These are phyloP conservation scores for Gandaritis pyraliata DNA, from an alignment of 2,888 invertebrate species.

Conservation along the genomic window DNA sequence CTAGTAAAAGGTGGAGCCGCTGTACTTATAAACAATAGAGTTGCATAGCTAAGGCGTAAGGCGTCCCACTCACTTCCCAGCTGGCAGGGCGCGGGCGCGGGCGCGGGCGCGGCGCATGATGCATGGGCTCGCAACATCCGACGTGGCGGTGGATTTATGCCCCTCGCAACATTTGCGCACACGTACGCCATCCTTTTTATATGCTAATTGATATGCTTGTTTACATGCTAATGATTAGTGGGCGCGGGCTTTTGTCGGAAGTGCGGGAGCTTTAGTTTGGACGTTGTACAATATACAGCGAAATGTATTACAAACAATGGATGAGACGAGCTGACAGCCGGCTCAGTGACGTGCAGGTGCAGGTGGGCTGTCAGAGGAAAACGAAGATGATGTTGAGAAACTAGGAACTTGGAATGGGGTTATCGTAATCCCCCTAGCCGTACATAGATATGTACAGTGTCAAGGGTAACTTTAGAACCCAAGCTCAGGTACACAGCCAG, in stretches of 20 bases:
- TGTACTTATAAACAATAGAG: slow-evolving; percentile 18
- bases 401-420: too few relatives aligned
- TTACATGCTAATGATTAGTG: slow-evolving; percentile 44
- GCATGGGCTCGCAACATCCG: slow-evolving; percentile 45
- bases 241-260: slow-evolving; percentile 24
- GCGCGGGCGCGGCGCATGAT: slow-evolving; percentile 37
- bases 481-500: too few relatives aligned
- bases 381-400: too few relatives aligned
- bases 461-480: too few relatives aligned
- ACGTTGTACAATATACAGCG: too few relatives aligned
- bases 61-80: slow-evolving; percentile 22
- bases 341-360: too few relatives aligned
- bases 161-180: slow-evolving; percentile 44
- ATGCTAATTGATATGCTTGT: slow-evolving; percentile 46
- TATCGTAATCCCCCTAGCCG: too few relatives aligned
- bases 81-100: slow-evolving; percentile 17
- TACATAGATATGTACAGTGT: too few relatives aligned
- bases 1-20: not conserved
- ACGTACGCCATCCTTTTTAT: slow-evolving; percentile 43
- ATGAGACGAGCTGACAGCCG: not conserved
- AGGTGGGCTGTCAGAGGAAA: too few relatives aligned
- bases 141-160: slow-evolving; percentile 47
- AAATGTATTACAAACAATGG: too few relatives aligned
- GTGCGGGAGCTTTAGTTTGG: not conserved
- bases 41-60: slow-evolving; percentile 19